phyloP scores from a whole-genome alignment of 2,797 vertebrate genomes.

The Taenioides sp. region DNA sequence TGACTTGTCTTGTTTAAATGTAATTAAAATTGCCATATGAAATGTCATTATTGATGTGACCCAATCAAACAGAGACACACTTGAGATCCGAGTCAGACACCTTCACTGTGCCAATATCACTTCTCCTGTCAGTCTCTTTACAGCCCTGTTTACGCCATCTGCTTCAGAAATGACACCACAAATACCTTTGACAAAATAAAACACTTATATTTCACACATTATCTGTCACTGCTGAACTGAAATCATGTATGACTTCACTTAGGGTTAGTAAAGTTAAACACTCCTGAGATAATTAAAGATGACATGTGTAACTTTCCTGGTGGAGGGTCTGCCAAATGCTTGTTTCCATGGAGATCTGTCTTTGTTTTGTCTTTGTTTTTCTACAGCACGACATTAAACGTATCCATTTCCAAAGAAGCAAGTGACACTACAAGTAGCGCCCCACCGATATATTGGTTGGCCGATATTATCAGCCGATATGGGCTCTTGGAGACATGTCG shows the following conservation, averaged over 20 bases:
- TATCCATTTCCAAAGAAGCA: too few species aligned
- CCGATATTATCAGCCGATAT: too few species aligned
- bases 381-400: too few species aligned
- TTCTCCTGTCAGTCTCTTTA: neutral
- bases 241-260: neutral
- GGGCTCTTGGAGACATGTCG: too few species aligned
- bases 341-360: too few species aligned
- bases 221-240: neutral
- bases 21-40: neutral
- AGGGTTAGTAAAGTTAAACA: neutral
- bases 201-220: neutral
- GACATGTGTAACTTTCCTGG: too few species aligned
- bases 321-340: too few species aligned
- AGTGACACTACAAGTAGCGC: too few species aligned
- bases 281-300: neutral
- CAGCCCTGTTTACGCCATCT: neutral
- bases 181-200: conserved; percentile 9
- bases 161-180: neutral
- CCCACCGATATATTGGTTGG: too few species aligned
- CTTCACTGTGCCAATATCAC: neutral
- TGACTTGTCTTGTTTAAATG: neutral
- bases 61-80: conserved; percentile 3
- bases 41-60: neutral
- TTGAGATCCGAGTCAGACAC: neutral
- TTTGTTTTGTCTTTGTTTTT: too few species aligned